Evolutionary conservation across 2,797 vertebrate genomes (phyloP).

Genomic region (Oreochromis mossambicus): DNA sequence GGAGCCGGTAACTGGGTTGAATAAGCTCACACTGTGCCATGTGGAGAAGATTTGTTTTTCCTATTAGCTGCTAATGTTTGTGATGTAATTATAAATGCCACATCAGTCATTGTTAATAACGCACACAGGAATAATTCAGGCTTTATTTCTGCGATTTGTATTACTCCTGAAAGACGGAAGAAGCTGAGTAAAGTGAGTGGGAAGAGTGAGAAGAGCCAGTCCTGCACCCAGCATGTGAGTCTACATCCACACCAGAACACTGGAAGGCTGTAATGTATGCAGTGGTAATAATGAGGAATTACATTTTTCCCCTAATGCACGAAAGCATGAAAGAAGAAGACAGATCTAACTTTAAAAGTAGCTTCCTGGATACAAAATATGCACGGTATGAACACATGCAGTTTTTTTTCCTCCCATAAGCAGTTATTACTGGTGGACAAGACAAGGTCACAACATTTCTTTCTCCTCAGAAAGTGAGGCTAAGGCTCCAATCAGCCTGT

Average conservation of each 20-base stretch:
- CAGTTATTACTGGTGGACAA: not conserved
- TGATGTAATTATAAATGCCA: not conserved
- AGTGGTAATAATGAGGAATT: not conserved
- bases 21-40: conserved; percentile 4
- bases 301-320: not conserved
- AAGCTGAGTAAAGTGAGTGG: not conserved
- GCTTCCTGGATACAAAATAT: not conserved
- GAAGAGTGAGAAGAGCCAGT: not conserved
- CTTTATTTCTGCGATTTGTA: not conserved
- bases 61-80: not conserved
- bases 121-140: not conserved
- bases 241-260: not conserved
- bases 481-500: conserved; percentile 12
- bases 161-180: not conserved
- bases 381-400: not conserved
- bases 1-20: not conserved
- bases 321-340: not conserved
- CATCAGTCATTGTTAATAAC: not conserved
- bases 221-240: not conserved
- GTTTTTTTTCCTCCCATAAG: not conserved
- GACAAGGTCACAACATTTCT: not conserved
- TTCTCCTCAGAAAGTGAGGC: conserved; percentile 7
- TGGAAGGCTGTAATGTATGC: not conserved
- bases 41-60: conserved; percentile 10
- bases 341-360: not conserved